Evolutionary conservation across 2,888 invertebrate species (phyloP), one percentile per base, ranked within the genome.

Genomic region (Campoplex nolae): DNA sequence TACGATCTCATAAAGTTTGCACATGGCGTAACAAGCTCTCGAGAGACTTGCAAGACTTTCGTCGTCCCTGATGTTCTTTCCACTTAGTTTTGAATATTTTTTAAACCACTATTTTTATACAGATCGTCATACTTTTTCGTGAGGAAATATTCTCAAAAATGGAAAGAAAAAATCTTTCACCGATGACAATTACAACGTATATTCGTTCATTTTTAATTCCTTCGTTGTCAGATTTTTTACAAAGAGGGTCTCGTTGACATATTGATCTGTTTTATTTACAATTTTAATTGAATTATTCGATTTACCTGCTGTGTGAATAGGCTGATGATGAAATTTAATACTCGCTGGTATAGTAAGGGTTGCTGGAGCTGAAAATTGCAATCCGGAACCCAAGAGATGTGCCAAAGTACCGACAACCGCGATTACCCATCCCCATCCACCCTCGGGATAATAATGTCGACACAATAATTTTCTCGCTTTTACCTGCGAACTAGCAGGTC

Each of bases 401-500:
- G 97, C 97, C 83, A 97, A 94, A 56, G 92, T 91, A 65, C 91
- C 90, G 42, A 97, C 96, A 38, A 97, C 96, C 86, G 97, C 97
- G 75, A 96, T 95, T 76, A 97, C 96, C 97, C 97, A 98, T 23
- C 98, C 98, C 98, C 98, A 98, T 18, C 97, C 97, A 3, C 97
- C 97, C 95, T 98, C 98, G 4, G 98, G 97, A 94, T 98, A 98
- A 95, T 98, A 97, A 90, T 98, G 97, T 51, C 97, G 95, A 83
- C 96, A 96, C 70, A 97, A 95, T 70, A 97, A 95, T 77, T 96
- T 95, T 13, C 96, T 95, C 0, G 96, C 96, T 67, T 96, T 96
- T 65, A 96, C 95, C 88, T 96, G 95, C 73, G 95, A 70, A 91
- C 91, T 86, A 48, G 87, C 68, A 35, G 73, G 80, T 51, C 76